These are phyloP conservation scores for Hirudo medicinalis DNA, from an alignment of 1,140 invertebrate genomes.

Conservation along the genomic window DNA sequence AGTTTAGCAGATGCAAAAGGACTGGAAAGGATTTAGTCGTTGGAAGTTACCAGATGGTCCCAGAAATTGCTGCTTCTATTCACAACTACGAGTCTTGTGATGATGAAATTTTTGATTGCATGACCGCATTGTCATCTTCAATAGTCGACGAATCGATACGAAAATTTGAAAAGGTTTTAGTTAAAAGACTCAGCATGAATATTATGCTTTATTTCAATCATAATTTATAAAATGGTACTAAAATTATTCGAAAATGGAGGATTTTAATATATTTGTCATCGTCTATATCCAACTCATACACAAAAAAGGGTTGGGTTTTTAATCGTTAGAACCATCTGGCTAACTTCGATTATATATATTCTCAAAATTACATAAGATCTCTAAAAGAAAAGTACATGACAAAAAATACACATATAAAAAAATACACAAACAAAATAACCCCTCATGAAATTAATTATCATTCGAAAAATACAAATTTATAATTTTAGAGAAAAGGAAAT, in stretches of 20 bases:
- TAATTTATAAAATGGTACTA: slow-evolving; percentile 1
- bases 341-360: no score
- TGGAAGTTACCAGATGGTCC: background rate
- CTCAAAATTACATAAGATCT: no score
- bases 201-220: background rate
- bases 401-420: no score
- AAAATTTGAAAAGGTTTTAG: slow-evolving; percentile 3
- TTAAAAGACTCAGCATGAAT: background rate
- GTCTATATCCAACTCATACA: no score
- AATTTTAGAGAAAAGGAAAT: no score
- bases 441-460: no score
- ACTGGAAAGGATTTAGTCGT: background rate
- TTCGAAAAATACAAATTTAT: no score
- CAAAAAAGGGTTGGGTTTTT: no score
- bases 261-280: no score
- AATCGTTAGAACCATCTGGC: no score
- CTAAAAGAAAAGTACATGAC: no score
- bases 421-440: no score
- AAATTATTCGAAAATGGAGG: background rate
- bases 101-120: background rate
- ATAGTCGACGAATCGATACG: background rate
- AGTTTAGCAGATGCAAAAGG: background rate
- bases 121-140: background rate
- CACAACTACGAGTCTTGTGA: background rate
- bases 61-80: background rate